Percentiles rank a stretch among this genome's conserved stretches.
phyloP scores from a whole-genome alignment of 1,140 invertebrate species.

The Pseudomyrmex concolor region DNA sequence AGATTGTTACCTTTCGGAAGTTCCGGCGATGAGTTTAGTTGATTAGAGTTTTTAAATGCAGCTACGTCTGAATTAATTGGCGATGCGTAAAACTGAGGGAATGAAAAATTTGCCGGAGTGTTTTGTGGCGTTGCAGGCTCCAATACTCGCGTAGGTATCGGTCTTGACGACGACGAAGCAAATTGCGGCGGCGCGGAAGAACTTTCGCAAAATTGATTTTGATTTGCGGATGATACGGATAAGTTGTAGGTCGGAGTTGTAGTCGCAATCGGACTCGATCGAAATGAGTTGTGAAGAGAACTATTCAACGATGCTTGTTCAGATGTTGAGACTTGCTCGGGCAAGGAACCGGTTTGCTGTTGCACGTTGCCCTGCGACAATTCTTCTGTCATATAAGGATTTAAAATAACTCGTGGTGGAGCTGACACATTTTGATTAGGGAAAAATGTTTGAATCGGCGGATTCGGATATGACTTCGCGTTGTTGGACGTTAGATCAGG shows the following conservation, averaged over 20 bases:
- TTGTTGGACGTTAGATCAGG: conserved; percentile 78
- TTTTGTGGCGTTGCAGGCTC: conserved; percentile 82
- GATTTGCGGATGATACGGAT: conserved; percentile 9
- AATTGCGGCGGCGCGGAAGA: conserved; percentile 18
- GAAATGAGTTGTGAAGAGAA: conserved; percentile 73
- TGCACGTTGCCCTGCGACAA: conserved; percentile 45
- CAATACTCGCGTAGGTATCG: conserved; percentile 71
- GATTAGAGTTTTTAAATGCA: not conserved
- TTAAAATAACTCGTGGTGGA: conserved; percentile 67
- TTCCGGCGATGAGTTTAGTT: conserved; percentile 27
- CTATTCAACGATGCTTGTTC: conserved; percentile 60
- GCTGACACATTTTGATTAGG: conserved; percentile 21
- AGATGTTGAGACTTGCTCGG: conserved; percentile 58
- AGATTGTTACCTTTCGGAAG: not conserved
- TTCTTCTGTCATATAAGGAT: conserved; percentile 61
- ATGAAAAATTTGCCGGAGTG: conserved; percentile 79
- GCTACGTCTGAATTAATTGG: not conserved
- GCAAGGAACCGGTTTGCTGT: conserved; percentile 54
- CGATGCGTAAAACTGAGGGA: conserved; percentile 33
- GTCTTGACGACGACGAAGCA: conserved; percentile 69
- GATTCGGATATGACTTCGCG: conserved; percentile 41
- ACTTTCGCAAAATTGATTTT: conserved; percentile 29
- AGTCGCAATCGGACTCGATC: conserved; percentile 71
- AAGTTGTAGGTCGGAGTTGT: not conserved
- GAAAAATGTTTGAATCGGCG: conserved; percentile 42